Evolutionary conservation across 2,888 invertebrate species (phyloP).

Genomic region (Lasiommata megera): DNA sequence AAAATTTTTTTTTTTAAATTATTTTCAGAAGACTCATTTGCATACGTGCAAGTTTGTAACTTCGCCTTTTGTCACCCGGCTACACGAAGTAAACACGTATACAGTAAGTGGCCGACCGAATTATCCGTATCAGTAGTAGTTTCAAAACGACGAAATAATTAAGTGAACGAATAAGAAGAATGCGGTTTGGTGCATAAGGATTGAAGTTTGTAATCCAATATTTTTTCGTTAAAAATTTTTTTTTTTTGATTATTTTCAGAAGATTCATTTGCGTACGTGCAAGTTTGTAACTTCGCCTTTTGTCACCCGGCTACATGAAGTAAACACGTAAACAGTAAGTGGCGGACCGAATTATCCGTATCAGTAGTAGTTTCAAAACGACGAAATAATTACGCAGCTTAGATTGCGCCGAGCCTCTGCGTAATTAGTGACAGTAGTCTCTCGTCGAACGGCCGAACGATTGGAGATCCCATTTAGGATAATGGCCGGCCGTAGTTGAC

Average conservation of each 20-base stretch:
- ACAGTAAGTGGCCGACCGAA: not conserved
- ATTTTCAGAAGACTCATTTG: no score
- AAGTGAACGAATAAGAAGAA: no score
- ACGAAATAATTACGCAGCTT: slow-evolving; percentile 22
- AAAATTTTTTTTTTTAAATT: no score
- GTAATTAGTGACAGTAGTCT: slow-evolving; percentile 43
- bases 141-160: slow-evolving; percentile 25
- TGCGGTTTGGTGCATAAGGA: no score
- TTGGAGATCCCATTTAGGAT: slow-evolving; percentile 67
- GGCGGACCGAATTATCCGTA: not conserved
- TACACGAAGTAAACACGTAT: not conserved
- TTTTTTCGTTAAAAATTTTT: no score
- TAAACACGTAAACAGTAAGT: not conserved
- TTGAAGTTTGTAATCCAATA: no score
- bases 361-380: slow-evolving; percentile 17
- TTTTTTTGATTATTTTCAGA: no score
- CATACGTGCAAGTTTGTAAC: no score
- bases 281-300: no score
- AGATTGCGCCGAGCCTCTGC: slow-evolving; percentile 19
- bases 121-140: slow-evolving; percentile 1
- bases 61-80: no score
- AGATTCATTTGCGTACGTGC: no score
- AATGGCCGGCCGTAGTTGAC: slow-evolving; percentile 62
- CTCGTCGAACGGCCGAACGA: slow-evolving; percentile 54
- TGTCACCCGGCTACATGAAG: not conserved